Evolutionary conservation across 92 coral and sea anemone species (phyloP).

Genomic region (Epizoanthus scotinus): DNA sequence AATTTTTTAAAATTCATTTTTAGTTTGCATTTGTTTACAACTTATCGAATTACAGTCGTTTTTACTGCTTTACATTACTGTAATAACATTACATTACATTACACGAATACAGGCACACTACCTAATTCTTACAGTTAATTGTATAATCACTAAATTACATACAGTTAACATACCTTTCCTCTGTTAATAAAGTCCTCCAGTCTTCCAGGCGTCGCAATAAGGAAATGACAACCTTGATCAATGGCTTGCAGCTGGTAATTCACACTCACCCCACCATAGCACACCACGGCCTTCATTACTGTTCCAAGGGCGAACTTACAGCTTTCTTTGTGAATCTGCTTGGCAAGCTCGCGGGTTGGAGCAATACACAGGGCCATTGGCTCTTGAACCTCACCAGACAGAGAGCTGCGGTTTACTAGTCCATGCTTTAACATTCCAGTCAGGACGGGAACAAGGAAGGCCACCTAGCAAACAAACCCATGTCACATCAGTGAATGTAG

Average conservation of each 20-base stretch:
- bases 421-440: slow-evolving; percentile 84
- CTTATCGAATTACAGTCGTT: too few relatives aligned
- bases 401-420: slow-evolving; percentile 58
- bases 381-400: slow-evolving; percentile 67
- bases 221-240: slow-evolving; percentile 87
- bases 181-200: slow-evolving; percentile 81
- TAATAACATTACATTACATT: too few relatives aligned
- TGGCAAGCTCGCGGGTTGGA: slow-evolving; percentile 96
- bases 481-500: background rate
- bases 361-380: slow-evolving; percentile 92
- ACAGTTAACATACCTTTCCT: slow-evolving; percentile 58
- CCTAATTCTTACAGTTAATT: too few relatives aligned
- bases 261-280: slow-evolving; percentile 98
- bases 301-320: slow-evolving; percentile 86
- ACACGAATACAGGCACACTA: too few relatives aligned
- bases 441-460: slow-evolving; percentile 83
- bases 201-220: slow-evolving; percentile 95
- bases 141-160: too few relatives aligned
- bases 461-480: slow-evolving; percentile 55
- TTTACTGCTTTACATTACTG: too few relatives aligned
- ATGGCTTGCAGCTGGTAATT: slow-evolving; percentile 66
- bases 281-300: slow-evolving; percentile 72
- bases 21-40: too few relatives aligned
- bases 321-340: slow-evolving; percentile 82
- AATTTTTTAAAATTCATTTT: too few relatives aligned